Evolutionary conservation across 2,113 vertebrate genomes (phyloP), one percentile per base, ranked within the genome.

Genomic region (Pungitius pungitius): DNA sequence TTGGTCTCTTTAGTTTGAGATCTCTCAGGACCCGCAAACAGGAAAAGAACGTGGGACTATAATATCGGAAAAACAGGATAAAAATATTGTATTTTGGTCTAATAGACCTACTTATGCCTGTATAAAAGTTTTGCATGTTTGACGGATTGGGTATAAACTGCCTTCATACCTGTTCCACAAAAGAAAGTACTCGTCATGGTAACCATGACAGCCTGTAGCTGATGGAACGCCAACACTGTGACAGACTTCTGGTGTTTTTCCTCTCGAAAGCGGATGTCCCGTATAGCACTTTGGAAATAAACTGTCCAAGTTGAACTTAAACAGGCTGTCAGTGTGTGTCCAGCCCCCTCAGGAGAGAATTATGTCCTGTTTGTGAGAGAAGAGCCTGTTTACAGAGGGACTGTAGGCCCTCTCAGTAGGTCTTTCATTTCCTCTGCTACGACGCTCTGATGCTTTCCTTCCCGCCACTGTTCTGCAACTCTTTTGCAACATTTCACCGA

Each of bases 381-480:
- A 73, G 71, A 59, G 62, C n/a, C 47, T 85, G 87, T 85, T 87
- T 78, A 72, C 65, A 68, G 76, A 81, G 66, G 59, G 73, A 82
- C 61, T 54, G 20, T 47, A 69, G 27, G 24, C 55, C 52, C 69
- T 73, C 81, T 78, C 45, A 73, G 47, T 45, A 43, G 17, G 40
- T 27, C 59, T 63, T 87, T 86, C 74, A 86, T 85, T 88, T 86
- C 81, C 85, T 89, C 74, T 58, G 42, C 73, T 47, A 39, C 59
- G 69, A 37, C 62, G 30, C 55, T 35, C 18, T 7, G 24, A 8
- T 57, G 43, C 45, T 42, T 20, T 26, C 47, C 58, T 37, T 5
- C 63, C 40, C 27, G 4, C 22, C 0, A 17, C 49, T 27, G 17
- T 37, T 74, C 43, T 39, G 30, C 49, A 43, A 43, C 39, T 40